A percentile compares a stretch with the other conserved stretches of the same genome.
Conservation (phyloP, 2,113 vertebrate genomes). For the Salvelinus fontinalis region DNA sequence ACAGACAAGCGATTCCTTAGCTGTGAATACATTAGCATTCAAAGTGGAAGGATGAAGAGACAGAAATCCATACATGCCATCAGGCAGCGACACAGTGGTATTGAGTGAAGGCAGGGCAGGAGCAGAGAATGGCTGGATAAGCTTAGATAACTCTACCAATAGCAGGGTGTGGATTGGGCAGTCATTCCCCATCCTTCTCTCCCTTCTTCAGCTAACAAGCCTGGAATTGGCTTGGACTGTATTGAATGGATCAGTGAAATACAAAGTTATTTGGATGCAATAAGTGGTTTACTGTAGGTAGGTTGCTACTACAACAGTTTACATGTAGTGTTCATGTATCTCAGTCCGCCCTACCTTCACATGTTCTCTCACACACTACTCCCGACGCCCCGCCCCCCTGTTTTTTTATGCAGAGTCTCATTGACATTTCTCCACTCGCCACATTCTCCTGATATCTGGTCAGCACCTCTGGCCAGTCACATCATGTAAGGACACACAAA, state of each 20-base stretch:
- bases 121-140: neutral
- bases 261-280: no score
- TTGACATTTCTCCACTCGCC: slow-evolving; percentile 25
- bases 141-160: neutral
- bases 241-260: no score
- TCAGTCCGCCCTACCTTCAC: no score
- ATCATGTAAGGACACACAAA: no score
- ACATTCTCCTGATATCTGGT: slow-evolving; percentile 11
- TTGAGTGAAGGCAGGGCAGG: no score
- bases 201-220: no score
- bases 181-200: neutral
- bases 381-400: neutral
- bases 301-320: no score
- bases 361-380: neutral
- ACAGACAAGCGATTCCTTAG: slow-evolving; percentile 22
- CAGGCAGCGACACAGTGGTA: slow-evolving; percentile 3
- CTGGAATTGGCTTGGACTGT: neutral
- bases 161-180: no score
- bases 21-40: slow-evolving; percentile 35
- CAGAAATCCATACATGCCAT: slow-evolving; percentile 28
- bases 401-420: slow-evolving; percentile 10
- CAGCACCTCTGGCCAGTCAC: neutral
- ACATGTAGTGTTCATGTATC: no score
- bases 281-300: no score
- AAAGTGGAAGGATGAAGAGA: slow-evolving; percentile 17